phyloP scores from a whole-genome alignment of 2,113 vertebrate genomes.

The Syngnathus typhle region DNA sequence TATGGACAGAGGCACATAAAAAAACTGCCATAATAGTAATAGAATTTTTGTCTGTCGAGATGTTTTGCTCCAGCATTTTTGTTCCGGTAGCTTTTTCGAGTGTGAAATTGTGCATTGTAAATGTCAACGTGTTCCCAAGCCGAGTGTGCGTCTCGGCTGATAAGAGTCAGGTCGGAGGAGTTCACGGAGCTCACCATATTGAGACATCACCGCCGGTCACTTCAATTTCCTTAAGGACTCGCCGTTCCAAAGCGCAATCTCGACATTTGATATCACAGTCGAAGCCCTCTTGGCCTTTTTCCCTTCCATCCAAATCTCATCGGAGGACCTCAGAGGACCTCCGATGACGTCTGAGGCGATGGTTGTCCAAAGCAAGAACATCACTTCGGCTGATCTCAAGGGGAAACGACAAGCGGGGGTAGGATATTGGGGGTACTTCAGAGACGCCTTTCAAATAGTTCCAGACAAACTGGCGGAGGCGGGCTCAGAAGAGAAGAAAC shows the following conservation, averaged over 20 bases:
- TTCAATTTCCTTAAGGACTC: constrained; percentile 65
- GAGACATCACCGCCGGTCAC: constrained; percentile 53
- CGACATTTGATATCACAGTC: constrained; percentile 58
- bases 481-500: constrained; percentile 42
- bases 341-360: constrained; percentile 4
- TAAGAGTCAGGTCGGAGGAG: constrained; percentile 54
- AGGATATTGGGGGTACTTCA: constrained; percentile 22
- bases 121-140: constrained; percentile 23
- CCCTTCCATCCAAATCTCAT: constrained; percentile 20
- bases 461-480: constrained; percentile 44
- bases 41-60: neutral
- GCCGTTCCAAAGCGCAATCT: constrained; percentile 49
- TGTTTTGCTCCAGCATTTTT: neutral
- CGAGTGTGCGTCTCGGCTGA: constrained; percentile 47
- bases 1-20: too few species aligned
- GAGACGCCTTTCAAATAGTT: constrained; percentile 41
- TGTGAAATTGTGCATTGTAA: constrained; percentile 29
- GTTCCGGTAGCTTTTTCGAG: neutral
- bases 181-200: constrained; percentile 50
- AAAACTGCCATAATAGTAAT: too few species aligned
- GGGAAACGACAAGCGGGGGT: constrained; percentile 5
- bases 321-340: constrained; percentile 5
- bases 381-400: constrained; percentile 26
- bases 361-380: neutral
- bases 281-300: constrained; percentile 48